phyloP scores from a whole-genome alignment of 2,888 invertebrate species.

The Tetropium fuscum region DNA sequence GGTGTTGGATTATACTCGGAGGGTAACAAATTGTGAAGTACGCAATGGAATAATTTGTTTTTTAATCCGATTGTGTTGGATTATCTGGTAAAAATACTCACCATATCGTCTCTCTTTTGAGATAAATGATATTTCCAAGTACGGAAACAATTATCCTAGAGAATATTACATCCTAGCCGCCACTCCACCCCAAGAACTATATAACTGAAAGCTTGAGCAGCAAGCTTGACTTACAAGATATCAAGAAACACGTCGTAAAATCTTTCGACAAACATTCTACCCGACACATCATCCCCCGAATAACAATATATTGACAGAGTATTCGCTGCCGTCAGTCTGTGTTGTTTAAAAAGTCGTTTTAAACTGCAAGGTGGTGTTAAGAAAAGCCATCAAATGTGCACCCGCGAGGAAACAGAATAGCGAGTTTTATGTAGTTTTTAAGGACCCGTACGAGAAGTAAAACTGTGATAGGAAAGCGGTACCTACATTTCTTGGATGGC shows the following conservation, averaged over 20 bases:
- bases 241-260: constrained; percentile 10
- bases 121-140: no score
- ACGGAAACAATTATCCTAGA: no score
- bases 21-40: no score
- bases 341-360: constrained; percentile 22
- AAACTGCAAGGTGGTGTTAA: constrained; percentile 27
- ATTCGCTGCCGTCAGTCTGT: constrained; percentile 15
- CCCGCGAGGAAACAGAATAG: constrained; percentile 21
- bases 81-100: no score
- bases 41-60: no score
- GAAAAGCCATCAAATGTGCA: constrained; percentile 23
- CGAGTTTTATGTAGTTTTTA: constrained; percentile 29
- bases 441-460: constrained; percentile 13
- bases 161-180: no score
- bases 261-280: constrained; percentile 20
- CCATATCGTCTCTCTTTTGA: no score
- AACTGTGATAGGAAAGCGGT: constrained; percentile 31
- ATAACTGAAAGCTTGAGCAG: constrained; percentile 11
- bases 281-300: not conserved
- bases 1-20: no score
- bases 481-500: no score
- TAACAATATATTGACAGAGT: constrained; percentile 17
- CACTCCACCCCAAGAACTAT: constrained; percentile 1
- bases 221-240: not conserved
- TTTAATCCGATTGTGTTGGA: no score